Conservation (phyloP, 2,888 invertebrate genomes). For the Sphinx pinastri region DNA sequence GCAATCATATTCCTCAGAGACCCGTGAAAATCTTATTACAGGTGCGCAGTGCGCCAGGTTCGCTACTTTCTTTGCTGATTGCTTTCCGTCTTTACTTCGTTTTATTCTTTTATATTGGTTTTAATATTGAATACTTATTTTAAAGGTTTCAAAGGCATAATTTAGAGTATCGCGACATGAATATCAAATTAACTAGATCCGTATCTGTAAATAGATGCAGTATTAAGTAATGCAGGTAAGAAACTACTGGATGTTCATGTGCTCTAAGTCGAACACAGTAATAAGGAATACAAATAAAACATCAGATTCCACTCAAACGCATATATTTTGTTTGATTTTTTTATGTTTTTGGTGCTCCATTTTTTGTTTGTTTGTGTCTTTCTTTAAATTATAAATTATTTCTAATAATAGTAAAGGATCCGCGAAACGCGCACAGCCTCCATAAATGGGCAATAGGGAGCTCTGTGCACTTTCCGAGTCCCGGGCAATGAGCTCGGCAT, state of each 20-base stretch:
- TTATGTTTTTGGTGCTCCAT: conserved; percentile 82
- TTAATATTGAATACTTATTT: conserved; percentile 4
- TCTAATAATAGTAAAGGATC: conserved; percentile 76
- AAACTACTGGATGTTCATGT: neutral
- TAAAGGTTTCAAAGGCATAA: neutral
- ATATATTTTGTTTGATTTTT: conserved; percentile 79
- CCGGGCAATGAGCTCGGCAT: conserved; percentile 82
- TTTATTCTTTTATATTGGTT: conserved; percentile 34
- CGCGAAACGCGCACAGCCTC: conserved; percentile 66
- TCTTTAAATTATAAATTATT: conserved; percentile 81
- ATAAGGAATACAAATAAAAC: conserved; percentile 57
- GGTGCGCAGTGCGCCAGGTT: conserved; percentile 22
- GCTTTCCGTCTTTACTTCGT: conserved; percentile 41
- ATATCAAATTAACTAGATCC: neutral
- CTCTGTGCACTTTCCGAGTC: conserved; percentile 64
- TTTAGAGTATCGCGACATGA: neutral
- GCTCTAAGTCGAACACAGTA: no score
- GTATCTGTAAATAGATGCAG: neutral
- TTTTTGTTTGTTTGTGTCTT: conserved; percentile 73
- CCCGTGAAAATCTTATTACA: conserved; percentile 60
- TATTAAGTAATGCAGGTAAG: neutral
- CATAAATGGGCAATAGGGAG: conserved; percentile 81
- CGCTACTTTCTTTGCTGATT: conserved; percentile 43
- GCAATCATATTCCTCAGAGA: conserved; percentile 52
- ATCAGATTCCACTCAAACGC: conserved; percentile 72